Evolutionary conservation across 1,140 invertebrate species (phyloP).

Genomic region (Drosophila sucinea): DNA sequence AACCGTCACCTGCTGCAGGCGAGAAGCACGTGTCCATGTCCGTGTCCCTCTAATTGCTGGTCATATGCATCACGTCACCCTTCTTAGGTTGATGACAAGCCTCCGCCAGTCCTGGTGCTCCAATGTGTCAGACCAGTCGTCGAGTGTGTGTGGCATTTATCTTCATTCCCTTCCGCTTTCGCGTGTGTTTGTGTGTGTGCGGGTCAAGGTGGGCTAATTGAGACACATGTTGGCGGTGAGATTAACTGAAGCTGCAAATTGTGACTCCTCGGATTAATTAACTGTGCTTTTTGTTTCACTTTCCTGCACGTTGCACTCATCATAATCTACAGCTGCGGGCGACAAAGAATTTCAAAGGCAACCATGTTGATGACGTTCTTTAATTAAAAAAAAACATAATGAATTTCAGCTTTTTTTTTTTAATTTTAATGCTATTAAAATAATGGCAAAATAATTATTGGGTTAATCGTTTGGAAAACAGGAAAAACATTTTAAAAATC

Average conservation of each 20-base stretch:
- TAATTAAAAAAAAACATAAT: too few relatives aligned
- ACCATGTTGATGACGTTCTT: too few relatives aligned
- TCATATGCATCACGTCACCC: conserved; percentile 25
- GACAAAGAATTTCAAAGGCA: not conserved
- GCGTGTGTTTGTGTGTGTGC: not conserved
- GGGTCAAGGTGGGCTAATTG: conserved; percentile 50
- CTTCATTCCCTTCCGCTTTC: conserved; percentile 55
- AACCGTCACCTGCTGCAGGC: conserved; percentile 8
- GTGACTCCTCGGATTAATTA: conserved; percentile 41
- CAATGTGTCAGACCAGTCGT: conserved; percentile 27
- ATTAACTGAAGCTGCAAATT: conserved; percentile 39
- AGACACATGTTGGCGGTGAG: conserved; percentile 59
- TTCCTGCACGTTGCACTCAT: not conserved
- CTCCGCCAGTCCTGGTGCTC: conserved; percentile 11
- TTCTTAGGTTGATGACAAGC: conserved; percentile 3
- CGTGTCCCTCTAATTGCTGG: conserved; percentile 51
- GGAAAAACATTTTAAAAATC: too few relatives aligned
- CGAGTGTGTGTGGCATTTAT: conserved; percentile 62
- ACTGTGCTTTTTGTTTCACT: conserved; percentile 7
- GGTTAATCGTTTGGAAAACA: too few relatives aligned
- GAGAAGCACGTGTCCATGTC: conserved; percentile 33
- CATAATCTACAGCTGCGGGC: not conserved
- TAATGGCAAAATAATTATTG: too few relatives aligned
- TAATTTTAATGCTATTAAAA: too few relatives aligned
- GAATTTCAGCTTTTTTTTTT: too few relatives aligned